These are phyloP conservation scores for Papilio gigon DNA, from an alignment of 2,888 invertebrate genomes.

Conservation along the genomic window DNA sequence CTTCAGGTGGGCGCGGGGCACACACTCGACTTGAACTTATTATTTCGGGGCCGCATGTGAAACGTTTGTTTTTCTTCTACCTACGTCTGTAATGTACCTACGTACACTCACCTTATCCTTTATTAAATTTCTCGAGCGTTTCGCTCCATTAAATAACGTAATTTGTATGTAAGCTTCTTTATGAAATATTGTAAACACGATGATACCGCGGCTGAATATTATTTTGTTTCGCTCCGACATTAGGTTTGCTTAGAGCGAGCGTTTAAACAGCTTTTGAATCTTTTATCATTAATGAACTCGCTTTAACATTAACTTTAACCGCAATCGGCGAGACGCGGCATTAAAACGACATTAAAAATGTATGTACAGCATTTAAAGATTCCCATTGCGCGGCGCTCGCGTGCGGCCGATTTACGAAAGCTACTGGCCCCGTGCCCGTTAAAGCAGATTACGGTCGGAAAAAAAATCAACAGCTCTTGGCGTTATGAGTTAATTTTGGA, in stretches of 20 bases:
- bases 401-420: constrained; percentile 76
- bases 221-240: constrained; percentile 33
- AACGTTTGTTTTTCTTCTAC: constrained; percentile 74
- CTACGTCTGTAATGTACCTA: constrained; percentile 55
- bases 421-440: constrained; percentile 80
- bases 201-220: constrained; percentile 34
- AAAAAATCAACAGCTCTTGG: constrained; percentile 77
- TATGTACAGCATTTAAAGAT: constrained; percentile 79
- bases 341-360: constrained; percentile 79
- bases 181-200: constrained; percentile 40
- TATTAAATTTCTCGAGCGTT: constrained; percentile 68
- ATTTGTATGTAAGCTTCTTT: constrained; percentile 46
- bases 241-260: constrained; percentile 41
- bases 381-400: constrained; percentile 75
- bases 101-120: constrained; percentile 69
- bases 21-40: constrained; percentile 78
- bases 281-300: constrained; percentile 70
- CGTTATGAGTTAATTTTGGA: constrained; percentile 82
- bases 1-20: constrained; percentile 74
- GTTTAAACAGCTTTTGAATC: constrained; percentile 54
- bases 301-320: constrained; percentile 77
- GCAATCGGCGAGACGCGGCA: constrained; percentile 72
- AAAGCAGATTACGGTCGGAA: constrained; percentile 78
- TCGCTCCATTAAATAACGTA: constrained; percentile 54
- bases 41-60: constrained; percentile 73